phyloP scores from a whole-genome alignment of 23 tunicate species.

The Trididemnum miniatum region DNA sequence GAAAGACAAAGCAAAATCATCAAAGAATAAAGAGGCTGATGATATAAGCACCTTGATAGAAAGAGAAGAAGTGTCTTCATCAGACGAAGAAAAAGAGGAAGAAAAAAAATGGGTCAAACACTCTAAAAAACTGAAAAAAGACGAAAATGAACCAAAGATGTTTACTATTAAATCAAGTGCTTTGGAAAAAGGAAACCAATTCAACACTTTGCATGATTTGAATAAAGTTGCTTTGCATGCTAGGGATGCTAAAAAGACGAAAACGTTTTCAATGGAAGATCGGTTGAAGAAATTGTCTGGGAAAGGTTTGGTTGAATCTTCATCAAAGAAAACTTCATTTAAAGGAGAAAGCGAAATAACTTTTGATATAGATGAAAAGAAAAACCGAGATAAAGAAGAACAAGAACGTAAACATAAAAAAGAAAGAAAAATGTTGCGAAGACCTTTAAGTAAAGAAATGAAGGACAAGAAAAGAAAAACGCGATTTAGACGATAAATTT shows the following conservation, averaged over 20 bases:
- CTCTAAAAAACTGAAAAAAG: constrained; percentile 16
- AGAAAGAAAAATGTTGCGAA: neutral
- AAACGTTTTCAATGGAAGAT: constrained; percentile 10
- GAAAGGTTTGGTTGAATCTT: neutral
- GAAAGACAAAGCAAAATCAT: no score
- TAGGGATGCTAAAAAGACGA: neutral
- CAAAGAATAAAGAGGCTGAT: neutral
- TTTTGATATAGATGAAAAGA: neutral
- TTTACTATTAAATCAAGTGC: constrained; percentile 35
- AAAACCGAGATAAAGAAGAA: neutral
- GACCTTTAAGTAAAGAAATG: neutral
- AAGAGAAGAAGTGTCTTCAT: neutral
- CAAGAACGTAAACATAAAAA: no score
- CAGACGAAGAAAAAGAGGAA: constrained; percentile 30
- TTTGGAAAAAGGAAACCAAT: constrained; percentile 1
- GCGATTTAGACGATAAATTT: neutral
- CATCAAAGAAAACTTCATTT: neutral
- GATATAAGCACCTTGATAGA: neutral
- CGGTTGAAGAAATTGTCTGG: neutral
- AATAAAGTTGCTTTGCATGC: neutral
- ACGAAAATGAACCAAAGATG: constrained; percentile 35
- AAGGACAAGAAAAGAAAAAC: neutral
- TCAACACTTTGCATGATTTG: constrained; percentile 39
- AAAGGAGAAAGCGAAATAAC: neutral
- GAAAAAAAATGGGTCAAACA: constrained; percentile 36